A percentile compares a stretch with the other conserved stretches of the same genome.
Evolutionary conservation across 2,797 vertebrate species (phyloP).

Genomic region (Pipistrellus nathusii): DNA sequence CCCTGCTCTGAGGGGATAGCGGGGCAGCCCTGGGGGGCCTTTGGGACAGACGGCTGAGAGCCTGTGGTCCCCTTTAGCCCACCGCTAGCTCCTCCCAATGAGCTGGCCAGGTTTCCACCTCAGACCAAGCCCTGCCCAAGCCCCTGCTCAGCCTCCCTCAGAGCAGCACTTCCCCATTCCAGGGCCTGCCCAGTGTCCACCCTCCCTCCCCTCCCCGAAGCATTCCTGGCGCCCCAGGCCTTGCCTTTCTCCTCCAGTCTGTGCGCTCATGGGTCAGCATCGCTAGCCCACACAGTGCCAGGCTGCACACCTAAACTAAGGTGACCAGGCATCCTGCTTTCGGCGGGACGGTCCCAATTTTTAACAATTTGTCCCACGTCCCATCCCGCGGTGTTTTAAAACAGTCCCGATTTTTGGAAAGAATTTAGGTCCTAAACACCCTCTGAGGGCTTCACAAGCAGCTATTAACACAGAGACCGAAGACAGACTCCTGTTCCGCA

Average conservation of each 20-base stretch:
- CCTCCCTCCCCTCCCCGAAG: neutral
- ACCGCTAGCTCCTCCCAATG: neutral
- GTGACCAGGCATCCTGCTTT: too few relatives aligned
- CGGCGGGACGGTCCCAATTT: too few relatives aligned
- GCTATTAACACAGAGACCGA: neutral
- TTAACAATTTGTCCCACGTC: too few relatives aligned
- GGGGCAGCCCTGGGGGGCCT: neutral
- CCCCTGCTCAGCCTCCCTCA: neutral
- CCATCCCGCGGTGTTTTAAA: too few relatives aligned
- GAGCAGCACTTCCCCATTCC: slow-evolving; percentile 58
- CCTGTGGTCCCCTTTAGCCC: neutral
- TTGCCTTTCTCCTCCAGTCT: neutral
- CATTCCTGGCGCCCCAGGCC: slow-evolving; percentile 28
- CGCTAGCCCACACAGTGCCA: neutral
- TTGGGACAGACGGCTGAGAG: neutral
- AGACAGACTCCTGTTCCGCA: neutral
- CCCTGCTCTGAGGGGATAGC: neutral
- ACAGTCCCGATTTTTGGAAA: too few relatives aligned
- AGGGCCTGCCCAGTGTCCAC: neutral
- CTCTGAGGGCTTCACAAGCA: neutral
- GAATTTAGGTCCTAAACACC: neutral
- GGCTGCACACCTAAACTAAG: neutral
- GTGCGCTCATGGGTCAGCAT: neutral
- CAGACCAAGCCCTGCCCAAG: neutral
- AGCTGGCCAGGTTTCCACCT: neutral